phyloP scores from a whole-genome alignment of 2,888 invertebrate genomes.

The Lithophane socia region DNA sequence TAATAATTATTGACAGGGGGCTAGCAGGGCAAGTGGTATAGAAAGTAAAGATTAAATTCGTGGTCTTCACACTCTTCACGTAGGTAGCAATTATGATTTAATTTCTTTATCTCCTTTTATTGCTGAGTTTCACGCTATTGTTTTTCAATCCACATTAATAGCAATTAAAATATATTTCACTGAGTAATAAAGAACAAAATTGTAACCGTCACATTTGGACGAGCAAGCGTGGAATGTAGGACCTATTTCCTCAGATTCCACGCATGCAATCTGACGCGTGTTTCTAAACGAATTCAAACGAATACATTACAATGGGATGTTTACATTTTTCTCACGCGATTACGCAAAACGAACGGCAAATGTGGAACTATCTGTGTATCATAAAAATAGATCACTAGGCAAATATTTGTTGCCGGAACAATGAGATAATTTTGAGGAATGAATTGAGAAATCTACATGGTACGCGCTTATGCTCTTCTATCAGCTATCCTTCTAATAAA shows the following conservation, averaged over 20 bases:
- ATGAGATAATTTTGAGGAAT: constrained; percentile 29
- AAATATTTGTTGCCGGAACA: constrained; percentile 46
- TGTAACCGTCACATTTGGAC: constrained; percentile 15
- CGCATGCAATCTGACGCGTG: constrained; percentile 19
- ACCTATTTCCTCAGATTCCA: constrained; percentile 38
- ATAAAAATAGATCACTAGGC: constrained; percentile 50
- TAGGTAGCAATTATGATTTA: not conserved
- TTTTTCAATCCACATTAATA: constrained; percentile 3
- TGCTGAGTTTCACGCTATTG: not conserved
- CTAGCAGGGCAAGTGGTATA: not conserved
- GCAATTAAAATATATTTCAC: constrained; percentile 6
- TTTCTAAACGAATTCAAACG: constrained; percentile 40
- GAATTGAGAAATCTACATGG: constrained; percentile 13
- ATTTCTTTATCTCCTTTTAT: not conserved
- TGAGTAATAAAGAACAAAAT: not conserved
- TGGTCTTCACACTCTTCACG: not conserved
- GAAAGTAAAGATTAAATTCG: not conserved
- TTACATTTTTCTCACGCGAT: constrained; percentile 74
- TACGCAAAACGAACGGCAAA: constrained; percentile 63
- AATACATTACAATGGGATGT: constrained; percentile 51
- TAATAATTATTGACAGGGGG: constrained; percentile 11
- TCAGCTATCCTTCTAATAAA: not conserved
- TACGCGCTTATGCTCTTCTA: not conserved
- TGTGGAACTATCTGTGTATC: constrained; percentile 45
- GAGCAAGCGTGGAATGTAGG: constrained; percentile 4